phyloP scores from a whole-genome alignment of 2,113 vertebrate species.

The Podocnemis expansa region DNA sequence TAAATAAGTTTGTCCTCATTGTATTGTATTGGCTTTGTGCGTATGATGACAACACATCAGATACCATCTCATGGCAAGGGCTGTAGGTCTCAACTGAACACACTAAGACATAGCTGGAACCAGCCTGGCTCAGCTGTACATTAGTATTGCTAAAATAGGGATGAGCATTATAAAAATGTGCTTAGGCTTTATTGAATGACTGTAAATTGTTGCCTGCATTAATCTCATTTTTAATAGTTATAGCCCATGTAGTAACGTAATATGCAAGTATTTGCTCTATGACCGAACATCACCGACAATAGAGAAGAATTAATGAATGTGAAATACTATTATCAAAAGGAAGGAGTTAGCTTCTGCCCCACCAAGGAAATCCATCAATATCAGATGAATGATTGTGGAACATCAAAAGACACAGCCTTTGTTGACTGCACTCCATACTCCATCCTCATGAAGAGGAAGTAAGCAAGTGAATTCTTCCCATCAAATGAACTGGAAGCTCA shows the following conservation, averaged over 20 bases:
- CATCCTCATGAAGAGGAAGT: background rate
- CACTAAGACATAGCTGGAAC: background rate
- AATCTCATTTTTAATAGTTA: background rate
- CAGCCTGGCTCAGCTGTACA: background rate
- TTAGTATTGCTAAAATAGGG: background rate
- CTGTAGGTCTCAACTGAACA: background rate
- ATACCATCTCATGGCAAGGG: too few species aligned
- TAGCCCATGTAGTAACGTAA: background rate
- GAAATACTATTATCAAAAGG: background rate
- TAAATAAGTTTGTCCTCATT: too few species aligned
- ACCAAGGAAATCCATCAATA: background rate
- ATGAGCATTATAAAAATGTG: background rate
- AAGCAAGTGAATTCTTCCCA: background rate
- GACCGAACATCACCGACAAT: background rate
- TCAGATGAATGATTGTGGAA: background rate
- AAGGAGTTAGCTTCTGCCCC: background rate
- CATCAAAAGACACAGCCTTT: background rate
- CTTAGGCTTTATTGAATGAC: background rate
- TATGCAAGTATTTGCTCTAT: background rate
- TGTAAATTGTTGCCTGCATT: background rate
- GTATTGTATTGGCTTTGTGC: too few species aligned
- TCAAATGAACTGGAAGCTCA: background rate
- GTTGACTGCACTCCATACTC: background rate
- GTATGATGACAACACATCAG: too few species aligned
- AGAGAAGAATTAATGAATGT: background rate